Evolutionary conservation across 2,113 vertebrate genomes (phyloP).

Genomic region (Anarrhichthys ocellatus): DNA sequence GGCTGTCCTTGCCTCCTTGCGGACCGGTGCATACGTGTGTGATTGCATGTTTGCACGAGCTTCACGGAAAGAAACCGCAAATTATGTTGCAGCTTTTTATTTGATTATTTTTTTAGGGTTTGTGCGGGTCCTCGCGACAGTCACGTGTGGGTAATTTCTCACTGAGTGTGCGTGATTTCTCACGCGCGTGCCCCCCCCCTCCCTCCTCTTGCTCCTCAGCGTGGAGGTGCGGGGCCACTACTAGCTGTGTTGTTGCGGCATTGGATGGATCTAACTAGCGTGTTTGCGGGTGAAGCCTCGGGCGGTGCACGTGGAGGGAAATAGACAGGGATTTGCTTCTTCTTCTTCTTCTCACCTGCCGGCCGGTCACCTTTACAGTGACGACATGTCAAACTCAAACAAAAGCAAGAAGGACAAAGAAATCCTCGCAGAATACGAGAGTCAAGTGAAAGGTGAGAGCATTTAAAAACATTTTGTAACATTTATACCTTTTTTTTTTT

Average conservation of each 20-base stretch:
- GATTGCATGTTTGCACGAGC: constrained; percentile 9
- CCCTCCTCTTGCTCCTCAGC: constrained; percentile 53
- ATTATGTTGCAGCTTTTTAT: neutral
- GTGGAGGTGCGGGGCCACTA: constrained; percentile 73
- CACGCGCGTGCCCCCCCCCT: constrained; percentile 14
- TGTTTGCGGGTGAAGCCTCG: constrained; percentile 66
- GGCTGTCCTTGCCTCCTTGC: constrained; percentile 43
- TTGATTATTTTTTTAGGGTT: neutral
- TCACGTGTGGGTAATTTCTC: constrained; percentile 50
- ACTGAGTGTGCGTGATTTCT: constrained; percentile 50
- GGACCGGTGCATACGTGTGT: constrained; percentile 44
- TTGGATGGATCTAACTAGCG: constrained; percentile 66
- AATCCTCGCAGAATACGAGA: constrained; percentile 94
- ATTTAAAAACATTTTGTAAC: no score
- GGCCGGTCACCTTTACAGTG: constrained; percentile 43
- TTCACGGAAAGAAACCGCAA: neutral
- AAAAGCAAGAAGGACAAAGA: constrained; percentile 97
- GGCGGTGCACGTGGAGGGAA: constrained; percentile 56
- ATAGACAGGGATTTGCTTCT: constrained; percentile 20
- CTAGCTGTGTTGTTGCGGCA: constrained; percentile 73
- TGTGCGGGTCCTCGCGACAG: neutral
- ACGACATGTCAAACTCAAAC: constrained; percentile 90
- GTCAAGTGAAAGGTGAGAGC: constrained; percentile 93
- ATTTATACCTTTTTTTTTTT: no score
- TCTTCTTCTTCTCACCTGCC: constrained; percentile 16